Evolutionary conservation across 2,888 invertebrate species (phyloP), one percentile per base, ranked within the genome.

Genomic region (Cheilosia vernalis): DNA sequence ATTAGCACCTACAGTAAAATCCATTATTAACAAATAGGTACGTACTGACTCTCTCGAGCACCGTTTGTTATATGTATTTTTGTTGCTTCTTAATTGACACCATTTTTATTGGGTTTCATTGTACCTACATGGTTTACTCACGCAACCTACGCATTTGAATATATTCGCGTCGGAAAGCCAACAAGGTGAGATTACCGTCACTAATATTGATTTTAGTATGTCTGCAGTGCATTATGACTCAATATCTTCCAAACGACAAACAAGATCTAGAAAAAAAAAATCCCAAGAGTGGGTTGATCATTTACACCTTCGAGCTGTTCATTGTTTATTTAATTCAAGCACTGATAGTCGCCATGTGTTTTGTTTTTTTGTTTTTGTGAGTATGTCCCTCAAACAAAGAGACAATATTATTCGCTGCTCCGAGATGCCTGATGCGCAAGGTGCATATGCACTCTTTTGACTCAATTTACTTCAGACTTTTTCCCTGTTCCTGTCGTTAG

Each of bases 171-270:
- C 27, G 24, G 17, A 77, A 27, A 37, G 17, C 33, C 42, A 67
- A 53, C 40, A 53, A 60, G 24, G 17, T 42, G 42, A 55, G 27
- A 53, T 77, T 67, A 24, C 33, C 51, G 67, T 53, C 53, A 53
- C 42, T 53, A 61, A 69, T 44, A 61, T 44, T 55, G 19, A 44
- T 44, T 76, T 58, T 51, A 19, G 17, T 24, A 37, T 44, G 42
- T 61, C 17, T 47, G 69, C 17, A 66, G n/a, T 47, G 58, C 51
- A 33, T 51, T 60, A 76, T 67, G 76, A 67, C 51, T 76, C 66
- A 76, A 37, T 37, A 0, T 33, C 10, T 4, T 37, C 10, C 13
- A 4, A 24, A 13, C 40, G 37, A 66, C 53, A 51, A 17, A 66
- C 24, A 19, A 24, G 13, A 60, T 24, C 47, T 47, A 17, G 47